Base-by-base conservation (phyloP, 2,113 vertebrate genomes). In the Lynx canadensis region DNA sequence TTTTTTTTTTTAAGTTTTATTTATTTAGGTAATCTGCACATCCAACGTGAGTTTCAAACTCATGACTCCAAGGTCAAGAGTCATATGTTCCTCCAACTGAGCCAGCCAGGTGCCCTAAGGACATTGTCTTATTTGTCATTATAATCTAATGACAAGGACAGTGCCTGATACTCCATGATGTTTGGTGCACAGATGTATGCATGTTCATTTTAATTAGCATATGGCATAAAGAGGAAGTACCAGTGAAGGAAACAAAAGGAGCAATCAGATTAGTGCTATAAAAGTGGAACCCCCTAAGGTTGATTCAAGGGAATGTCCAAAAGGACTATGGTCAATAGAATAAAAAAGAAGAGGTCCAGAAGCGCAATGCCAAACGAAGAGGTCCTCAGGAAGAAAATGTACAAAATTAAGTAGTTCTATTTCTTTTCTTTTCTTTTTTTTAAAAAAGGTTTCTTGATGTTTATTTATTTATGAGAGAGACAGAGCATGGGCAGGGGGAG, bases 51-150 rank as follows among this genome's bases (percentile, higher is more conserved):
- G 7, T 21, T 60, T 23, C 7, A 8, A 60, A 19, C 57, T 19
- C 21, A 23, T 60, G 57, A 60, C 9, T 8, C 57, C 57, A 60
- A 60, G 57, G 23, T 60, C 57, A 60, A 3, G 57, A 60, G 21
- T 57, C 57, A 57, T 57, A 57, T 57, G 57, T 57, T 57, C 57
- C 57, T 57, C 57, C 21, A 60, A 9, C 57, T 60, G 57, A 60
- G 57, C 57, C 57, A 60, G 57, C 21, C 57, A 60, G 21, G 57
- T 60, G 57, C 57, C 57, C 21, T n/a, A 73, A n/a, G 36, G 74
- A 55, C n/a, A 95, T 78, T 69, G 68, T 69, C 57, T 93, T 89
- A 60, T 60, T 74, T 92, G 57, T 69, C 52, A 89, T 48, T 96
- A 21, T 93, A 86, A 82, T 33, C 52, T 91, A 55, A 65, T 93